Base-by-base conservation (phyloP, 2,797 vertebrate genomes). In the Leuciscus waleckii region DNA sequence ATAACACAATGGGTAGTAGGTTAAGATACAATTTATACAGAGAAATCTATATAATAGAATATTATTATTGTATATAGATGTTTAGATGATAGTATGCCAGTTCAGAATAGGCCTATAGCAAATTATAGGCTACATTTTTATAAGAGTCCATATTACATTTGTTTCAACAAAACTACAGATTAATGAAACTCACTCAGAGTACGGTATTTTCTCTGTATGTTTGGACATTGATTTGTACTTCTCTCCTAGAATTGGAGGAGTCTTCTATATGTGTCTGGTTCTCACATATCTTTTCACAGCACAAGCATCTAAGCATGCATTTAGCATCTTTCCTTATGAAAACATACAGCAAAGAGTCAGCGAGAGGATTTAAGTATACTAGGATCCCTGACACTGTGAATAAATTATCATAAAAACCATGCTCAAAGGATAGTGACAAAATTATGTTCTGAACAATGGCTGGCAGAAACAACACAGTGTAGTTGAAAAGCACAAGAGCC, bases 341-440 rank as follows among this genome's bases (percentile, higher is more conserved):
- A 23, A 91, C 41, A 61, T 88, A 89, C 54, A 90, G 68, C 39
- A 90, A 70, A 26, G 78, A 32, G 71, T 89, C 90, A 39, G 86
- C 23, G 17, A 87, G 51, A 21, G 88, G 83, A 65, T 83, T 89
- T 35, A 85, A 76, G 23, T 65, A 78, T n/a, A 89, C 9, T 6
- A 88, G 8, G 35, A 85, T 65, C 19, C 23, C 63, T 21, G 71
- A n/a, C 21, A 82, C 54, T 0, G 69, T 7, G 32, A n/a, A 3
- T 37, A 82, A 46, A 16, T 58, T 0, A 32, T 2, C 1, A 71
- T 7, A 11, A 29, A 23, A 2, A 16, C 21, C 7, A 19, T 65
- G 6, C 39, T 43, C 43, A 39, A 35, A 21, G 21, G 41, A 86
- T 26, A 56, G 1, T 2, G 1, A 49, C 1, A 75, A 39, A 54